These are phyloP conservation scores for Charadrius vociferus DNA, from an alignment of 2,113 vertebrate species.

Conservation along the genomic window DNA sequence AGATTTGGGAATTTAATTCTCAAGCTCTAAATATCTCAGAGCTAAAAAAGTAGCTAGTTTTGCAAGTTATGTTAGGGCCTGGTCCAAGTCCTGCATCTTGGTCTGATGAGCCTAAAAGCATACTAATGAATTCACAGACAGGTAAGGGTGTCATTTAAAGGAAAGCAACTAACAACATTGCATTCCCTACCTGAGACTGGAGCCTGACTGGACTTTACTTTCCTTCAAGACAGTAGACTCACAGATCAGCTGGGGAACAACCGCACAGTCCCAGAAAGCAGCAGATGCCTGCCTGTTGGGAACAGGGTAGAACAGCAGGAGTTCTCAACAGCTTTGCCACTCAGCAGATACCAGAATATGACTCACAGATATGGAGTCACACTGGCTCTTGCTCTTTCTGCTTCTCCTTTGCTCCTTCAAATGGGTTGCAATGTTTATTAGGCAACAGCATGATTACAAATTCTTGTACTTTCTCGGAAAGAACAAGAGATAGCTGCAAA, in stretches of 20 bases:
- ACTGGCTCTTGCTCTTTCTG: not conserved
- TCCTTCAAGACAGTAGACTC: not conserved
- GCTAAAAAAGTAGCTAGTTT: not conserved
- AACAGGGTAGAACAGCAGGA: not conserved
- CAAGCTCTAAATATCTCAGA: not conserved
- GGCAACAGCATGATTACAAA: fast-evolving
- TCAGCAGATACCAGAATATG: not conserved
- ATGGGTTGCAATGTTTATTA: not conserved
- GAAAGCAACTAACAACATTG: not conserved
- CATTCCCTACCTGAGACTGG: not conserved
- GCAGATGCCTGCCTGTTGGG: not conserved
- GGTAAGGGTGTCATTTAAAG: not conserved
- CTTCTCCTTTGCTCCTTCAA: not conserved
- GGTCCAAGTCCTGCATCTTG: not conserved
- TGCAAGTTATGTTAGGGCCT: not conserved
- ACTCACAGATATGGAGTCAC: not conserved
- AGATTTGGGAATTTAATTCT: not conserved
- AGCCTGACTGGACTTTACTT: not conserved
- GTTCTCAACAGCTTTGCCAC: not conserved
- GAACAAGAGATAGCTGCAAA: not conserved
- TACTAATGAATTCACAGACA: not conserved
- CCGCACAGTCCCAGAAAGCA: not conserved
- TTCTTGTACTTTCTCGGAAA: not conserved
- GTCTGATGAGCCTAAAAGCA: not conserved
- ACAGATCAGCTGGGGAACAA: not conserved